Base-by-base conservation (phyloP, 2,113 vertebrate species). In the Actenoides lindsayi region DNA sequence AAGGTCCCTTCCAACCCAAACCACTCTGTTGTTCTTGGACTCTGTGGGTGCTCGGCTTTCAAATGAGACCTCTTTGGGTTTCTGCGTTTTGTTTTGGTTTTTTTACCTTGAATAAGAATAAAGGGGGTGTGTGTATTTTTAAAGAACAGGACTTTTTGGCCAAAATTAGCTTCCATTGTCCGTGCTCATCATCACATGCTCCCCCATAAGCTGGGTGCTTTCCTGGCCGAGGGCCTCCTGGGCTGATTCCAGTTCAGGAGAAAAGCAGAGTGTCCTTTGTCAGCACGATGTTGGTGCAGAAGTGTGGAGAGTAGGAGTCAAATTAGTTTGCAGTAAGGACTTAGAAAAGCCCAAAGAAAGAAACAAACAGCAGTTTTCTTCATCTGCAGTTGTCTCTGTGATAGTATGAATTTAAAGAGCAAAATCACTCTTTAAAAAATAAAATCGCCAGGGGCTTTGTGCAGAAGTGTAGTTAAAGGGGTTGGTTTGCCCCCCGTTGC, bases 161-260 rank as follows among this genome's bases (percentile, higher is more conserved):
- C 48, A 8, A 50, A 44, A 15, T 39, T 12, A 6, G 25, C 71
- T 76, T 24, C 25, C 6, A 0, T 57, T 56, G 12, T 8, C 16
- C 9, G 30, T 7, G 21, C 33, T 46, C 12, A 1, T 59, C 35
- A 20, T 24, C 67, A 11, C 2, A 0, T 23, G 24, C 19, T 46
- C 4, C 14, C 28, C 11, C 30, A 19, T 10, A 11, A 30, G 46
- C 25, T 25, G 46, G 31, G 18, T 50, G 37, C 42, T 69, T 37
- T 39, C 37, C 42, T 39, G 46, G 16, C 63, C 41, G 21, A 4
- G 5, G 19, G 51, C 17, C 39, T 67, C 50, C 57, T 8, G 39
- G 11, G 27, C 3, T 67, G 23, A 2, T 9, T 20, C 28, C 12
- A 12, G 0, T 14, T 57, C 10, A 5, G 67, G 50, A 46, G 53